Conservation (phyloP, 2,113 vertebrate genomes). For the Tiliqua scincoides region DNA sequence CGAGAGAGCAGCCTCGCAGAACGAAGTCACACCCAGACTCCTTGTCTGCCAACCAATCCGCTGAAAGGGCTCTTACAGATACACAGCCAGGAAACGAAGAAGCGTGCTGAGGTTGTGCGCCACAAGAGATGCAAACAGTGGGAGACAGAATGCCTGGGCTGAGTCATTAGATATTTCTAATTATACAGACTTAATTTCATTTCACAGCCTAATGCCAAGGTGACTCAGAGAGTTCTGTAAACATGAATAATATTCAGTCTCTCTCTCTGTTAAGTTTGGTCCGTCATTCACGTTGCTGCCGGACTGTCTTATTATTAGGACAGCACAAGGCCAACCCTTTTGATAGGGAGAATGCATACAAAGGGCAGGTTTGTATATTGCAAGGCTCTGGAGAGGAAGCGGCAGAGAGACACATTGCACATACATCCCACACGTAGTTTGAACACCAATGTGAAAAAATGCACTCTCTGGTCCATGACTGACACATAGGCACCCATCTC, state of each 20-base stretch:
- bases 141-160: not conserved
- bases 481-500: too few relatives aligned
- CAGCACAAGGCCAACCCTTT: not conserved
- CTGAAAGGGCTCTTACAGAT: not conserved
- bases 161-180: not conserved
- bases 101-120: not conserved
- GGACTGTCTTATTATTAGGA: not conserved
- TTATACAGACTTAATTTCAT: conserved; percentile 10
- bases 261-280: not conserved
- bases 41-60: not conserved
- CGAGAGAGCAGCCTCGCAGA: not conserved
- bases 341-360: too few relatives aligned
- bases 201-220: not conserved
- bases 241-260: not conserved
- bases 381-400: too few relatives aligned
- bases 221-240: not conserved
- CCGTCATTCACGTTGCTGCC: not conserved
- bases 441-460: too few relatives aligned
- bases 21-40: not conserved
- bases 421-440: too few relatives aligned
- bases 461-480: too few relatives aligned
- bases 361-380: too few relatives aligned
- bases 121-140: not conserved
- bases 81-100: not conserved
- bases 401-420: too few relatives aligned